Percentiles rank a stretch among this genome's conserved stretches.
Evolutionary conservation across 2,888 invertebrate genomes (phyloP).

Genomic region (Cerastis rubricosa): DNA sequence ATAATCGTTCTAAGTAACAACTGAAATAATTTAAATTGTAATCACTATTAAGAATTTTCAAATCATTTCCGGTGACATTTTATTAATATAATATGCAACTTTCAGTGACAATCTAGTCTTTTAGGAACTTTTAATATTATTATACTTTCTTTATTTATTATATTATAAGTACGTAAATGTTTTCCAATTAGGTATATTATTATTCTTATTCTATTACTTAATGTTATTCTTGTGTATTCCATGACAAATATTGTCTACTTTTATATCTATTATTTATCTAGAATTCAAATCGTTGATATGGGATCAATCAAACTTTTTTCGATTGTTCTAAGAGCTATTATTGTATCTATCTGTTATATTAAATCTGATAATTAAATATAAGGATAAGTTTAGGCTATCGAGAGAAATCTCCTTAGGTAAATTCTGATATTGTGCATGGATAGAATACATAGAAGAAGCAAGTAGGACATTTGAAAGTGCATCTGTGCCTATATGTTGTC

Average conservation of each 20-base stretch:
- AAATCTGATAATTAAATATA: slow-evolving; percentile 33
- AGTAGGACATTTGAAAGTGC: slow-evolving; percentile 39
- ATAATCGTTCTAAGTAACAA: slow-evolving; percentile 34
- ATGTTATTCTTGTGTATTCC: slow-evolving; percentile 53
- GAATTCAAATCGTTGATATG: slow-evolving; percentile 68
- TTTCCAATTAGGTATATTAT: slow-evolving; percentile 37
- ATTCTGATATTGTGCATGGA: slow-evolving; percentile 21
- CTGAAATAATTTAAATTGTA: slow-evolving; percentile 33
- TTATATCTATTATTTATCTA: slow-evolving; percentile 49
- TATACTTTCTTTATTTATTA: slow-evolving; percentile 31
- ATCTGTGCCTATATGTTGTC: slow-evolving; percentile 47
- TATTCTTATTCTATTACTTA: slow-evolving; percentile 39
- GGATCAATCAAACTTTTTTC: slow-evolving; percentile 70
- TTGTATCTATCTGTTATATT: slow-evolving; percentile 46
- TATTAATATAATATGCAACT: slow-evolving; percentile 22
- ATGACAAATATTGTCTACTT: slow-evolving; percentile 52
- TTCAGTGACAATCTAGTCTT: slow-evolving; percentile 65
- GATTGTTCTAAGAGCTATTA: slow-evolving; percentile 50
- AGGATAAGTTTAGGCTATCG: slow-evolving; percentile 24
- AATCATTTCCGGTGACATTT: slow-evolving; percentile 32
- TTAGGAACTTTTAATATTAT: slow-evolving; percentile 38
- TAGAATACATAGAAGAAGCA: slow-evolving; percentile 11
- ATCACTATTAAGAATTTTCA: slow-evolving; percentile 17
- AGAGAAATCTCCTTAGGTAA: slow-evolving; percentile 20
- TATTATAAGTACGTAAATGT: slow-evolving; percentile 32